Conservation (phyloP, 1,140 invertebrate species). For the Drosophila neocordata region DNA sequence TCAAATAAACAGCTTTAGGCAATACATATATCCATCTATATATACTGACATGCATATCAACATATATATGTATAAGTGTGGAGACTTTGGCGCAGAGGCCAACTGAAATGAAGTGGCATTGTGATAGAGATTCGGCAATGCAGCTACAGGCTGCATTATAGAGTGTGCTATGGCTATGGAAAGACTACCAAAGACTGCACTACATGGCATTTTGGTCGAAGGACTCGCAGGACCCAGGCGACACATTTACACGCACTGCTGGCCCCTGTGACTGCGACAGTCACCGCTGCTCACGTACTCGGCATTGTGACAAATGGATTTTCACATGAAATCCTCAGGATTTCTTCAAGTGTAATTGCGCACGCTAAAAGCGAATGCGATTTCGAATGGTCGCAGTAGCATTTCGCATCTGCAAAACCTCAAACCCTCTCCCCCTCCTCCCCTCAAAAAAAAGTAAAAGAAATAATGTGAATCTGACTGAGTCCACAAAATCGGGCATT, state of each 20-base stretch:
- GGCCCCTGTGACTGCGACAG: slow-evolving; percentile 47
- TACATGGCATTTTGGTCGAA: slow-evolving; percentile 15
- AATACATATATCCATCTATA: slow-evolving; percentile 20
- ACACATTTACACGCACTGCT: slow-evolving; percentile 75
- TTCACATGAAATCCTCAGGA: slow-evolving; percentile 76
- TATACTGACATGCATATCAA: slow-evolving; percentile 19
- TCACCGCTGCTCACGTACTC: slow-evolving; percentile 68
- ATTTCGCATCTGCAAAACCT: slow-evolving; percentile 12
- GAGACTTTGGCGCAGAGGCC: slow-evolving; percentile 65
- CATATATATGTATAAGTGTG: slow-evolving; percentile 17
- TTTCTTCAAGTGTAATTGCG: slow-evolving; percentile 81
- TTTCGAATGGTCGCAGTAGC: slow-evolving; percentile 53
- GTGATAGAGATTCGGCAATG: slow-evolving; percentile 70
- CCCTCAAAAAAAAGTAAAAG: slow-evolving; percentile 7
- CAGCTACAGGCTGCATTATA: slow-evolving; percentile 46
- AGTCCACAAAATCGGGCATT: slow-evolving; percentile 49
- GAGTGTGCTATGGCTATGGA: slow-evolving; percentile 26
- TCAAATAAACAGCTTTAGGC: slow-evolving; percentile 43
- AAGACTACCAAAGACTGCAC: background rate
- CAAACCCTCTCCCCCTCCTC: background rate
- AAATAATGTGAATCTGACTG: slow-evolving; percentile 13
- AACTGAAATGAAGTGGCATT: slow-evolving; percentile 80
- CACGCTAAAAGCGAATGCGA: slow-evolving; percentile 75
- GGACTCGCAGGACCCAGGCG: slow-evolving; percentile 55
- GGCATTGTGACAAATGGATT: slow-evolving; percentile 80